Base-by-base conservation (phyloP, 1,140 invertebrate genomes). In the Saccostrea echinata region DNA sequence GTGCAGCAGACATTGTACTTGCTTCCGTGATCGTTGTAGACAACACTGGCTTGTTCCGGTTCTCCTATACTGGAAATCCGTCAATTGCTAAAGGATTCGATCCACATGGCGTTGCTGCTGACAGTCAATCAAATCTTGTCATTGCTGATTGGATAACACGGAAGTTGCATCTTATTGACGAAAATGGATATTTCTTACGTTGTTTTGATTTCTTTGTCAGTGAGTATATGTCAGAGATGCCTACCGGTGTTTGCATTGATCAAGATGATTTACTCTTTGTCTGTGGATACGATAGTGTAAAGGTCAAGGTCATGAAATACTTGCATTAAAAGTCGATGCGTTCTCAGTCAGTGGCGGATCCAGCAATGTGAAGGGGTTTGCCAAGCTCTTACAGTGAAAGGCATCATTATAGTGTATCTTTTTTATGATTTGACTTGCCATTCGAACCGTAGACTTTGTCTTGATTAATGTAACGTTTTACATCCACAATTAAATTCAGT, bases 61-160 rank as follows among this genome's bases (percentile, higher is more conserved):
- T 71, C 27, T 30, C 68, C 68, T 76, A 76, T 33, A 76, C 68
- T 12, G 68, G 68, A 33, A 76, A 76, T 76, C 68, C 68, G 27
- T 76, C 68, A 33, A 27, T 30, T 16, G 24, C 3, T 33, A 33
- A 16, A 11, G 13, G 27, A 13, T 76, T 76, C 27, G 68, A 76
- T 16, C 68, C 68, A 13, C 68, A 76, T 33, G 68, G 68, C 27
- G 27, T 76, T 16, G 68, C 68, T 30, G 68, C 68, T 30, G 68
- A 76, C 12, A 76, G 68, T 12, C 68, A 30, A 33, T 76, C 68
- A 27, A 76, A 76, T 76, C 30, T 76, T 2, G 68, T 76, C 68
- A 30, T 76, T 76, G 68, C 68, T 30, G 68, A 76, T 30, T 76
- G 68, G 68, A 4, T 12, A 13, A 76, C 68, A 11, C 30, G 68